Evolutionary conservation across 2,888 invertebrate genomes (phyloP).

Genomic region (Drosophila infuscata): DNA sequence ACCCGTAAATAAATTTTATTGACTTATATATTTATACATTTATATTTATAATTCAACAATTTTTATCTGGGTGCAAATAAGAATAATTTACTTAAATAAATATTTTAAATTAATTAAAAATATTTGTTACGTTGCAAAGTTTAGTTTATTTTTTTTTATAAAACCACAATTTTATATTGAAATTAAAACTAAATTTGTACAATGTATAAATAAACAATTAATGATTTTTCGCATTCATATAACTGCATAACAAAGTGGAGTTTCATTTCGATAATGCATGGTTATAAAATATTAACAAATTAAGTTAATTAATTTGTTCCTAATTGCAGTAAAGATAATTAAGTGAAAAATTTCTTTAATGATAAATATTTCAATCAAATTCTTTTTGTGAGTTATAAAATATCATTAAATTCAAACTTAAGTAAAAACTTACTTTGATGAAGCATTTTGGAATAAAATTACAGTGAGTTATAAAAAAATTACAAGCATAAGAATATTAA

Average conservation of each 20-base stretch:
- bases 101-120: background rate
- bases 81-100: background rate
- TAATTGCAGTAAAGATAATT: background rate
- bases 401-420: background rate
- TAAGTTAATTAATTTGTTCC: no score
- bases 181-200: background rate
- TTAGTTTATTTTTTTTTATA: background rate
- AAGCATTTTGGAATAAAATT: background rate
- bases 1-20: conserved; percentile 68
- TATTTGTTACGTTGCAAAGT: background rate
- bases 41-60: background rate
- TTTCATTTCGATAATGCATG: background rate
- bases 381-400: background rate
- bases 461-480: background rate
- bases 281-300: background rate
- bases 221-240: background rate
- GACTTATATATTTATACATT: conserved; percentile 19
- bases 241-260: background rate
- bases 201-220: background rate
- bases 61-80: background rate
- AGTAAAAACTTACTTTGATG: background rate
- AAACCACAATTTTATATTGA: background rate
- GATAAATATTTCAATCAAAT: background rate
- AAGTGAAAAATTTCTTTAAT: background rate
- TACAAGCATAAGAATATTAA: background rate